Conservation (phyloP, 2,888 invertebrate species). For the Phyllotreta cruciferae region DNA sequence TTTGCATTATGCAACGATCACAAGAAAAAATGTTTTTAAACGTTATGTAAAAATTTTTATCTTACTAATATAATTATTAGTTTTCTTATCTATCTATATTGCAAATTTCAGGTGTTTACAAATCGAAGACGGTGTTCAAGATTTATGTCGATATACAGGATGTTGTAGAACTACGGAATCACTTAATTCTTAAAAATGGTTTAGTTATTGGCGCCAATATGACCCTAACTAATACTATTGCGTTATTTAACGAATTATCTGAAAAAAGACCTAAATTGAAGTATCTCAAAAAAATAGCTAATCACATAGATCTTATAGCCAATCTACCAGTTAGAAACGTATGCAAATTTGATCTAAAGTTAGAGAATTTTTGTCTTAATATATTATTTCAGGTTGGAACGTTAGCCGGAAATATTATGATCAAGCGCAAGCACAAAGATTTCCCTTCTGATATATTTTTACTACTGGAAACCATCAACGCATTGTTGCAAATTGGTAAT, state of each 20-base stretch:
- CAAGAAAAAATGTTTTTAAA: not conserved
- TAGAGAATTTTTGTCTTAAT: not conserved
- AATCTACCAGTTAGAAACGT: slow-evolving; percentile 67
- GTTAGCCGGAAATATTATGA: slow-evolving; percentile 73
- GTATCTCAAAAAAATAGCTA: slow-evolving; percentile 66
- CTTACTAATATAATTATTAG: slow-evolving; percentile 4
- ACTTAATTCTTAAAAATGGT: slow-evolving; percentile 58
- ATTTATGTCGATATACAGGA: slow-evolving; percentile 69
- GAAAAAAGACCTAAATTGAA: slow-evolving; percentile 62
- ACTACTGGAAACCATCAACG: slow-evolving; percentile 67
- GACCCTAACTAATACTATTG: slow-evolving; percentile 65
- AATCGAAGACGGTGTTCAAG: slow-evolving; percentile 58
- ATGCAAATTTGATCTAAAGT: slow-evolving; percentile 7
- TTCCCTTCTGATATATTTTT: slow-evolving; percentile 79
- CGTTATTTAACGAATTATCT: slow-evolving; percentile 60
- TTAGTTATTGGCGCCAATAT: slow-evolving; percentile 68
- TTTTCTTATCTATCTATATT: slow-evolving; percentile 1
- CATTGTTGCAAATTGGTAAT: slow-evolving; percentile 58
- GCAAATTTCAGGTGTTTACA: slow-evolving; percentile 42
- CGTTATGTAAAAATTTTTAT: no score
- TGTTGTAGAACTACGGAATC: slow-evolving; percentile 64
- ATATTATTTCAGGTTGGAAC: slow-evolving; percentile 65
- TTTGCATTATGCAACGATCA: not conserved
- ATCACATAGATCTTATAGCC: slow-evolving; percentile 74
- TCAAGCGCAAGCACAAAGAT: slow-evolving; percentile 71